Percentiles rank a stretch among this genome's conserved stretches.
Conservation (phyloP, 2,888 invertebrate genomes). For the Horisme vitalbata region DNA sequence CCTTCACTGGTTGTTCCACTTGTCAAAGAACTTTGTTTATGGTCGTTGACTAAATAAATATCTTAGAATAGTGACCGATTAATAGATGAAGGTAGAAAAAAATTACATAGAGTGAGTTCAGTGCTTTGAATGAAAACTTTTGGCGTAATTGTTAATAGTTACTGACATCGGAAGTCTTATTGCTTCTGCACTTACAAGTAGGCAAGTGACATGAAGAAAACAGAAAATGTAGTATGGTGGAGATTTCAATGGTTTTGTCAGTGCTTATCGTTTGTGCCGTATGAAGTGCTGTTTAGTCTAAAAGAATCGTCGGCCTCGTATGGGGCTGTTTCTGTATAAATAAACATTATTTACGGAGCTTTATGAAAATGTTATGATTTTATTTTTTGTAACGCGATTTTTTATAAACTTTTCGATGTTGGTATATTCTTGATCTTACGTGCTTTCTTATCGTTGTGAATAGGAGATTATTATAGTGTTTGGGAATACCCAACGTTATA, state of each 20-base stretch:
- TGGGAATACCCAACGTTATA: slow-evolving; percentile 9
- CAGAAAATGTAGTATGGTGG: too few species aligned
- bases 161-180: too few species aligned
- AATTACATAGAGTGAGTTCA: slow-evolving; percentile 7
- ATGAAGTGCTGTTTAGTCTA: slow-evolving; percentile 11
- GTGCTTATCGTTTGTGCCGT: slow-evolving; percentile 23
- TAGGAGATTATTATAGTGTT: slow-evolving; percentile 21
- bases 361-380: slow-evolving; percentile 44
- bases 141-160: too few species aligned
- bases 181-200: too few species aligned
- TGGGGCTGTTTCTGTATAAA: slow-evolving; percentile 19
- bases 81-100: too few species aligned
- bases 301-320: slow-evolving; percentile 19
- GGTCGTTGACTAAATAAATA: too few species aligned
- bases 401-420: slow-evolving; percentile 48
- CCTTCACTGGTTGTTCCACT: too few species aligned
- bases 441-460: slow-evolving; percentile 35
- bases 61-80: too few species aligned
- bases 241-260: too few species aligned
- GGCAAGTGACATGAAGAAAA: too few species aligned
- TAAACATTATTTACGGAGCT: slow-evolving; percentile 28
- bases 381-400: slow-evolving; percentile 53
- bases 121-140: too few species aligned
- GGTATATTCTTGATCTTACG: slow-evolving; percentile 34
- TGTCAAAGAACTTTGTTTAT: too few species aligned